Base-by-base conservation (phyloP, 2,113 vertebrate species). In the Aegotheles bennettii region DNA sequence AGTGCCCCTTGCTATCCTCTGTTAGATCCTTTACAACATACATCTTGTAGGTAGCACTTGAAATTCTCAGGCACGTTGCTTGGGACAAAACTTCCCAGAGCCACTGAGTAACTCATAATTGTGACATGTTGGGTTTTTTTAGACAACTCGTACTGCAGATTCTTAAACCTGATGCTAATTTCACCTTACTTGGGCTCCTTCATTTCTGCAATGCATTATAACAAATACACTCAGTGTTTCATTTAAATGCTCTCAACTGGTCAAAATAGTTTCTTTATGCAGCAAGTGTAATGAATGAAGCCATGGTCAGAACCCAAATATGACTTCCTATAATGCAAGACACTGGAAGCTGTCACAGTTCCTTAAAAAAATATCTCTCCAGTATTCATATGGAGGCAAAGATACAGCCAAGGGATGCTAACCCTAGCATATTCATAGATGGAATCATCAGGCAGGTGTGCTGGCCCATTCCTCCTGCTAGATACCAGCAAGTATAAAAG, bases 231-330 rank as follows among this genome's bases (percentile, higher is more conserved):
- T 0, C 13, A 59, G 12, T 20, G 10, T 69, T 86, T 50, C 33
- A 73, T 18, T 26, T 51, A 64, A 59, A 47, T 23, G 16, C 28
- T 87, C 35, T 40, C 9, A 20, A 12, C 0, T 57, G 78, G 81
- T 78, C 12, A 31, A 47, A 60, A 61, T 25, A 56, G 36, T 73
- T 95, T 68, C 85, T 97, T 96, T 76, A 78, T 5, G 8, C 60
- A 70, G 60, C 73, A 93, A 94, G 48, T 82, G 82, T 90, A 59
- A 81, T 35, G 78, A 61, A 43, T 45, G 33, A 87, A 89, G 33
- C 59, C 47, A 28, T 45, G 19, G 84, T 95, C 89, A 93, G 89
- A 85, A 77, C 51, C 68, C 76, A 93, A 60, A 33, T 63, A 61
- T 12, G 4, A 65, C 90, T 87, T 94, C 57, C 38, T 60, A 59